These are phyloP conservation scores for Dromococcyx pavoninus DNA, from an alignment of 2,797 vertebrate species.

Conservation along the genomic window DNA sequence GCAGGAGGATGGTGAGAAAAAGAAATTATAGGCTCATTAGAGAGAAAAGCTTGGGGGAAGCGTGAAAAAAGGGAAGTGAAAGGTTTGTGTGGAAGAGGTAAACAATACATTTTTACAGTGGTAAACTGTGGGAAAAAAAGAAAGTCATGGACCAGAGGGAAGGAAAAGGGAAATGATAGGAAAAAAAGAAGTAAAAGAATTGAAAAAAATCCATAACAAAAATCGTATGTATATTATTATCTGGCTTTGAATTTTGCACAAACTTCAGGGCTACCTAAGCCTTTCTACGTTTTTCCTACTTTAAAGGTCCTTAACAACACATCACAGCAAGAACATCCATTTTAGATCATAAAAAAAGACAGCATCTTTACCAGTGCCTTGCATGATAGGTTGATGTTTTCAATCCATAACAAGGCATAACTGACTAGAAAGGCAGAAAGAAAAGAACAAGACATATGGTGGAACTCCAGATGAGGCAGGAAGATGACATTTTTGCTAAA, in stretches of 20 bases:
- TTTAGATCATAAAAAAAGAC: conserved; percentile 18
- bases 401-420: conserved; percentile 18
- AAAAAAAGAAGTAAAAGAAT: background rate
- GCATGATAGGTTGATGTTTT: background rate
- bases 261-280: background rate
- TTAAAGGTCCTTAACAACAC: conserved; percentile 12
- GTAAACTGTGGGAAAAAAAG: background rate
- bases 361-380: background rate
- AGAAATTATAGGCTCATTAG: background rate
- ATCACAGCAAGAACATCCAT: conserved; percentile 33
- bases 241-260: conserved; percentile 15
- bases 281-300: background rate
- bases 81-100: background rate
- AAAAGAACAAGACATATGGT: conserved; percentile 57
- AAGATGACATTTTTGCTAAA: conserved; percentile 59
- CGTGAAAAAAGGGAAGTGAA: background rate
- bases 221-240: background rate
- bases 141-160: background rate
- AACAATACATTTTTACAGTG: background rate
- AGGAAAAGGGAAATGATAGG: background rate
- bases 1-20: background rate
- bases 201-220: background rate
- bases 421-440: conserved; percentile 18
- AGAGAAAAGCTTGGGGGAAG: background rate
- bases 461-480: conserved; percentile 4